Evolutionary conservation across 2,113 vertebrate species (phyloP).

Genomic region (Dendrocopos noguchii): DNA sequence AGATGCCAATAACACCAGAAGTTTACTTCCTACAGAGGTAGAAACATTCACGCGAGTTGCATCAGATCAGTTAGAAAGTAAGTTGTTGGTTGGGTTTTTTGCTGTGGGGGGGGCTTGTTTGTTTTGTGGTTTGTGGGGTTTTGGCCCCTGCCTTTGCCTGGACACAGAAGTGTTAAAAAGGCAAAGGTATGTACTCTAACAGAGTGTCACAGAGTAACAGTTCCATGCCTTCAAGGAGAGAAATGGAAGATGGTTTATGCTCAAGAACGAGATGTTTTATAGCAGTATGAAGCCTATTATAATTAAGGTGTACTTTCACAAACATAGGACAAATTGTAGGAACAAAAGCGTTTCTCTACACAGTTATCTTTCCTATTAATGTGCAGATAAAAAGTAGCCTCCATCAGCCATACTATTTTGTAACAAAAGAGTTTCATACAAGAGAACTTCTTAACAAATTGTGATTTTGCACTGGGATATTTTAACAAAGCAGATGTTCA

Average conservation of each 20-base stretch:
- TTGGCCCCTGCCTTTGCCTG: too few species aligned
- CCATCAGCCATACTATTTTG: neutral
- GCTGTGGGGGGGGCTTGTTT: too few species aligned
- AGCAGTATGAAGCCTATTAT: neutral
- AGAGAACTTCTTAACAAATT: neutral
- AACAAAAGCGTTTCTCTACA: neutral
- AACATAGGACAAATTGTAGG: neutral
- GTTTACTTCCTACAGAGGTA: neutral
- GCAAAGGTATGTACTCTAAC: neutral
- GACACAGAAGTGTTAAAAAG: neutral
- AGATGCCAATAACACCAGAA: neutral
- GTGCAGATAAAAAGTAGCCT: neutral
- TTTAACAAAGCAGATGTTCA: neutral
- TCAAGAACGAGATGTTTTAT: neutral
- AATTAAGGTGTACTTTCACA: neutral
- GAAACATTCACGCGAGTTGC: slow-evolving; percentile 56
- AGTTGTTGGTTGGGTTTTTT: slow-evolving; percentile 18
- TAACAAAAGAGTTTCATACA: neutral
- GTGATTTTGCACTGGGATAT: neutral
- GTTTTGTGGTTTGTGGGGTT: too few species aligned
- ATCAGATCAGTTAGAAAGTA: slow-evolving; percentile 58
- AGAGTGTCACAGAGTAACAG: neutral
- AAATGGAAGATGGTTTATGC: neutral
- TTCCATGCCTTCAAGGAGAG: neutral
- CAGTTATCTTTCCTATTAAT: neutral